These are phyloP conservation scores for Drosophila asahinai DNA, from an alignment of 1,140 invertebrate species.

Conservation along the genomic window DNA sequence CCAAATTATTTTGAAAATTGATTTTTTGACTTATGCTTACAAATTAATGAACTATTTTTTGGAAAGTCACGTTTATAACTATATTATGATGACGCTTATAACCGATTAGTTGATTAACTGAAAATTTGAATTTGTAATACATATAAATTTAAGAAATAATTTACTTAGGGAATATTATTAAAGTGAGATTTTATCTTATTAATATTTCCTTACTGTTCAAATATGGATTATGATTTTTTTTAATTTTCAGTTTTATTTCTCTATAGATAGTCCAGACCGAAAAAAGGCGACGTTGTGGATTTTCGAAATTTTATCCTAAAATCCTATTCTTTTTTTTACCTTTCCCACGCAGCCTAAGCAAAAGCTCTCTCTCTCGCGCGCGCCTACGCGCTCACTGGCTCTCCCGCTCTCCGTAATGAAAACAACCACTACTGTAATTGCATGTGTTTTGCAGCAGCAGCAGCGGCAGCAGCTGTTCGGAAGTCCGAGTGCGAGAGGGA, in stretches of 20 bases:
- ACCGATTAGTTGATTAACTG: too few species aligned
- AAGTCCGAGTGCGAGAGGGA: slow-evolving; percentile 16
- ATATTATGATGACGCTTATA: too few species aligned
- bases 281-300: neutral
- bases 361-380: slow-evolving; percentile 1
- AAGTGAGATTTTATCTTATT: too few species aligned
- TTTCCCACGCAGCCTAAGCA: neutral
- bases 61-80: too few species aligned
- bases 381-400: neutral
- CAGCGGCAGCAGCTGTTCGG: slow-evolving; percentile 7
- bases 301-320: slow-evolving; percentile 2
- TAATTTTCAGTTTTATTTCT: too few species aligned
- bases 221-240: too few species aligned
- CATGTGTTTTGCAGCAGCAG: slow-evolving; percentile 14
- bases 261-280: too few species aligned
- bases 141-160: too few species aligned
- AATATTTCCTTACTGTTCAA: too few species aligned
- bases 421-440: slow-evolving; percentile 15
- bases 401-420: neutral
- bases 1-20: neutral
- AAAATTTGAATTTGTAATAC: too few species aligned
- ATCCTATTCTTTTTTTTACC: neutral
- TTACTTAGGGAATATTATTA: too few species aligned
- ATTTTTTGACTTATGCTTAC: neutral
- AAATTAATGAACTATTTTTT: neutral